Base-by-base conservation (phyloP, 2,113 vertebrate species). In the Agelaius tricolor region DNA sequence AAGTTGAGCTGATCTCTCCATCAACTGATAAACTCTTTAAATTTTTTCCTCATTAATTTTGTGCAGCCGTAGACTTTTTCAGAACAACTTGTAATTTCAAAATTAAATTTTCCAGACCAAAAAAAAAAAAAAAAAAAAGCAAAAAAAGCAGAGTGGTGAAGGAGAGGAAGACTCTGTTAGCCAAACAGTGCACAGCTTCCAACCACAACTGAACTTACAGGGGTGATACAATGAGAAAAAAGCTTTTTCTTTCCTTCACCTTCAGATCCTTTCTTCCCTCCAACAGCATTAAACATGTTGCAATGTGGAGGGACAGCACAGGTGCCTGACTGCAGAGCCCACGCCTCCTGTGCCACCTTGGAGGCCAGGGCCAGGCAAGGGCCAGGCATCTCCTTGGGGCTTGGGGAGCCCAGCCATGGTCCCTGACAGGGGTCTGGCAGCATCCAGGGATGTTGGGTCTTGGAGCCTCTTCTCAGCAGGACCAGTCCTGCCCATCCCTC, bases 391-490 rank as follows among this genome's bases (percentile, higher is more conserved):
- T 58, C 44, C 13, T 2, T 0, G 1, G 8, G 27, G 15, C 2
- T 10, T 0, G 0, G 24, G 7, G 10, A 57, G 28, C 20, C 6
- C 47, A 31, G 59, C 7, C 28, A 1, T 0, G 3, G 39, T 44
- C 15, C 3, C 2, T 10, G 28, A 8, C 0, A 0, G 17, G 35
- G 33, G 11, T 19, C 26, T 17, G 19, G 44, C 1, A 3, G 15
- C 1, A 1, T 5, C 2, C 2, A 17, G 28, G 1, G 57, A 20
- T 6, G 2, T 4, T 0, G 1, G 12, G 23, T 1, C 1, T 1
- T 6, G 10, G n/a, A 23, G 24, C 5, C 21, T n/a, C 28, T 72
- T 28, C 39, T 46, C 0, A 0, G n/a, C 44, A 19, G 59, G 9
- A 57, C 13, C 1, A 0, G 22, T 21, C 23, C 24, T 22, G 18